A percentile compares a stretch with the other conserved stretches of the same genome.
These are phyloP conservation scores for Charaxes varanes DNA, from an alignment of 1,140 invertebrate genomes.

Conservation along the genomic window DNA sequence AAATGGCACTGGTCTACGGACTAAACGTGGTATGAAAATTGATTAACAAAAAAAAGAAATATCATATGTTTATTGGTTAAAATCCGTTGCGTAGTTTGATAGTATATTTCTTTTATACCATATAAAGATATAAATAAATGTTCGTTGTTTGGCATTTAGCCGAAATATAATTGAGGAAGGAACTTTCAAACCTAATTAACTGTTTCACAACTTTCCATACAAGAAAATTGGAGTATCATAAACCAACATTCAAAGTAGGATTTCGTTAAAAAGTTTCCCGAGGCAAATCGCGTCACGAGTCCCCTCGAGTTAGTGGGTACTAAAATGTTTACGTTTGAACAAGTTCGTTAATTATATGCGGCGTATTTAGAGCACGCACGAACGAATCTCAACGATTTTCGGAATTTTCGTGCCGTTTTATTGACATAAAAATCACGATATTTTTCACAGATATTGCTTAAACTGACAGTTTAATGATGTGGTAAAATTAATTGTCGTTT, in stretches of 20 bases:
- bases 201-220: constrained; percentile 13
- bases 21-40: no score
- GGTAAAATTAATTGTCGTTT: no score
- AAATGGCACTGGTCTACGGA: no score
- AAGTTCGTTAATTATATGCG: constrained; percentile 48
- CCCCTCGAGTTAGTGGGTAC: constrained; percentile 32
- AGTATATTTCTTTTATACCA: no score
- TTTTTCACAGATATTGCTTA: no score
- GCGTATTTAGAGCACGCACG: constrained; percentile 44
- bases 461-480: no score
- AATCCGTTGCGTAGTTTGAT: no score
- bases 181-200: constrained; percentile 14
- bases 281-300: constrained; percentile 29
- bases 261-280: constrained; percentile 25
- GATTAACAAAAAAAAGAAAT: no score
- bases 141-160: no score
- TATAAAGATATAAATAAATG: no score
- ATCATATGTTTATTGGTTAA: no score
- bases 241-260: constrained; percentile 18
- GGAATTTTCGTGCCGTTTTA: constrained; percentile 1
- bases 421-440: constrained; percentile 1
- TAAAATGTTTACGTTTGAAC: constrained; percentile 45
- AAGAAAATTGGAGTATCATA: constrained; percentile 23
- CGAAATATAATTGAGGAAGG: no score
- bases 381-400: constrained; percentile 17